Evolutionary conservation across 2,113 vertebrate genomes (phyloP).

Genomic region (Nothoprocta pentlandii): DNA sequence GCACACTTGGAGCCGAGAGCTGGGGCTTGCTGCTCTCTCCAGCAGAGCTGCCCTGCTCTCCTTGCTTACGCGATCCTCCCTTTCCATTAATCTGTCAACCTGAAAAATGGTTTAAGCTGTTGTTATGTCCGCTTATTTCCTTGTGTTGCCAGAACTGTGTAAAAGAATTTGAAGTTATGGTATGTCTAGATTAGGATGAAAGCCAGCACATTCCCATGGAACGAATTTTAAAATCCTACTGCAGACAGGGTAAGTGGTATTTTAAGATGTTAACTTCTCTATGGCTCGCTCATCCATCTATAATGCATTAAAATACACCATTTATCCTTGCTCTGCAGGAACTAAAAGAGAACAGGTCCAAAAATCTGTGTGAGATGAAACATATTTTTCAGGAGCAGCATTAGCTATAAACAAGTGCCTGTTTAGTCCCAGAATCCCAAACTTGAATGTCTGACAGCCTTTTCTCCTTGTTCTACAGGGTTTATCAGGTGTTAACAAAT

Average conservation of each 20-base stretch:
- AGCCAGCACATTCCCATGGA: neutral
- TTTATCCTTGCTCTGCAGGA: neutral
- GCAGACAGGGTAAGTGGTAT: neutral
- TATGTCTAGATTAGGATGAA: neutral
- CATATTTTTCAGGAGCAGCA: rapidly evolving
- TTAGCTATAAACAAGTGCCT: neutral
- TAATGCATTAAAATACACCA: neutral
- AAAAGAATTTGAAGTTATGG: neutral
- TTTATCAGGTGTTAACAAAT: neutral
- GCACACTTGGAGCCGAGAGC: neutral
- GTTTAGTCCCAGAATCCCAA: neutral
- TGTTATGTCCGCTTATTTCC: neutral
- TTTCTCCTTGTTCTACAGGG: neutral
- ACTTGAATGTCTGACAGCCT: neutral
- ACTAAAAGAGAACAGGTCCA: neutral
- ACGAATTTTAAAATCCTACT: neutral
- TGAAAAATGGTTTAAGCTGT: neutral
- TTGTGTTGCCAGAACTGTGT: neutral
- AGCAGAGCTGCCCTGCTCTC: neutral
- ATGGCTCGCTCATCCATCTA: neutral
- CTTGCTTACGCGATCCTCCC: neutral
- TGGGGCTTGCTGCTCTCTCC: neutral
- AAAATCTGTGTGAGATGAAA: neutral
- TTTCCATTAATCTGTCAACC: neutral
- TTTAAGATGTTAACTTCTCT: neutral